Evolutionary conservation across 2,888 invertebrate genomes (phyloP).

Genomic region (Acronicta alni): DNA sequence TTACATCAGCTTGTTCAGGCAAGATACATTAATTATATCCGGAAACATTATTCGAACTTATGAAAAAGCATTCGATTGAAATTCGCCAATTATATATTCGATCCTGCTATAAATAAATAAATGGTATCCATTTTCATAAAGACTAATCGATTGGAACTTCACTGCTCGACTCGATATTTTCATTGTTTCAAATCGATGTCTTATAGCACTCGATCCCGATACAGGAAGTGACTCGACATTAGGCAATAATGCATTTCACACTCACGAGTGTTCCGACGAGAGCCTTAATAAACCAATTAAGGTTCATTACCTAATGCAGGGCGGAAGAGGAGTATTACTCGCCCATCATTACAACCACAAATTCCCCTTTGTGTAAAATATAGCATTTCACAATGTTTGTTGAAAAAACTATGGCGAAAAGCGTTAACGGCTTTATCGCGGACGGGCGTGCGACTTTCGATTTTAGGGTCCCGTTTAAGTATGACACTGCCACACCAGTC

Average conservation of each 20-base stretch:
- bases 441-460: constrained; percentile 58
- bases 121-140: too few species aligned
- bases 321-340: constrained; percentile 85
- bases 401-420: constrained; percentile 65
- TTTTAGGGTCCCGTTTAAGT: constrained; percentile 43
- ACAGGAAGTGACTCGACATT: constrained; percentile 53
- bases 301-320: constrained; percentile 85
- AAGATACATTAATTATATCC: too few species aligned
- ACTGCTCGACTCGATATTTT: constrained; percentile 15
- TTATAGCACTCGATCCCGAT: constrained; percentile 35
- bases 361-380: constrained; percentile 80
- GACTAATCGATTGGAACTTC: too few species aligned
- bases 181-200: constrained; percentile 35
- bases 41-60: too few species aligned
- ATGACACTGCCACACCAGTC: background rate
- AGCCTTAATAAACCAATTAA: constrained; percentile 86
- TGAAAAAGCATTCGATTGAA: too few species aligned
- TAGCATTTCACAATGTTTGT: constrained; percentile 77
- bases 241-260: constrained; percentile 74
- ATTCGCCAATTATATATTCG: too few species aligned
- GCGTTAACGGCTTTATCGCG: constrained; percentile 77
- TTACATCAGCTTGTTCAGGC: too few species aligned
- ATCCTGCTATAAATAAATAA: too few species aligned
- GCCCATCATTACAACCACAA: constrained; percentile 86
- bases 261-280: constrained; percentile 70